A percentile compares a stretch with the other conserved stretches of the same genome.
phyloP scores from a whole-genome alignment of 2,888 invertebrate species.

The Xestia sexstrigata region DNA sequence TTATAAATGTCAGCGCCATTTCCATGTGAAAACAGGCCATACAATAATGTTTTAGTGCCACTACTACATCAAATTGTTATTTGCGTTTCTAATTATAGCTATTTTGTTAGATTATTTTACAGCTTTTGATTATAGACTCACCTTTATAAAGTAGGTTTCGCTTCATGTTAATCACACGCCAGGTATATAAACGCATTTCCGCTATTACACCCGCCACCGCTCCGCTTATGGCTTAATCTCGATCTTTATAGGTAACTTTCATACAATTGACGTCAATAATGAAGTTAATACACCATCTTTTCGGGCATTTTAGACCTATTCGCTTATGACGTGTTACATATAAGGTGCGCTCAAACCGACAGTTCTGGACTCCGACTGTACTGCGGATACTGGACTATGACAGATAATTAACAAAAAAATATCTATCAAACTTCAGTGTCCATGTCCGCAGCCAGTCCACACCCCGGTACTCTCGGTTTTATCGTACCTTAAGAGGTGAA shows the following conservation, averaged over 20 bases:
- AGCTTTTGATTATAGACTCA: constrained; percentile 6
- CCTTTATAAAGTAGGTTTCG: constrained; percentile 24
- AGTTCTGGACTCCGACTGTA: background rate
- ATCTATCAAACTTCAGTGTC: background rate
- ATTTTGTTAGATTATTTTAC: background rate
- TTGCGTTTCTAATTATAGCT: constrained; percentile 24
- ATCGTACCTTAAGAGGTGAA: no score
- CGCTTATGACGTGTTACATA: background rate
- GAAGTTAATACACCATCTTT: background rate
- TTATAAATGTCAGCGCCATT: background rate
- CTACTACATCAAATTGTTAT: constrained; percentile 18
- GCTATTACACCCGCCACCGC: background rate
- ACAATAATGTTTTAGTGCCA: constrained; percentile 7
- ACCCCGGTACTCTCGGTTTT: no score
- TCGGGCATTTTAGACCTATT: background rate
- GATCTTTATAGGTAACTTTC: background rate
- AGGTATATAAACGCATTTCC: background rate
- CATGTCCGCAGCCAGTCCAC: background rate
- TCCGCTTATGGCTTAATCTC: background rate
- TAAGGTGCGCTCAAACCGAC: background rate
- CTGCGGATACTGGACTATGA: background rate
- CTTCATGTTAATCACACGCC: background rate
- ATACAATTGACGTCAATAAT: background rate
- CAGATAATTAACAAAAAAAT: background rate
- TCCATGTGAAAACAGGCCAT: constrained; percentile 1